Percentiles rank a stretch among this genome's conserved stretches.
Conservation (phyloP, 2,113 vertebrate species). For the Isichthys henryi region DNA sequence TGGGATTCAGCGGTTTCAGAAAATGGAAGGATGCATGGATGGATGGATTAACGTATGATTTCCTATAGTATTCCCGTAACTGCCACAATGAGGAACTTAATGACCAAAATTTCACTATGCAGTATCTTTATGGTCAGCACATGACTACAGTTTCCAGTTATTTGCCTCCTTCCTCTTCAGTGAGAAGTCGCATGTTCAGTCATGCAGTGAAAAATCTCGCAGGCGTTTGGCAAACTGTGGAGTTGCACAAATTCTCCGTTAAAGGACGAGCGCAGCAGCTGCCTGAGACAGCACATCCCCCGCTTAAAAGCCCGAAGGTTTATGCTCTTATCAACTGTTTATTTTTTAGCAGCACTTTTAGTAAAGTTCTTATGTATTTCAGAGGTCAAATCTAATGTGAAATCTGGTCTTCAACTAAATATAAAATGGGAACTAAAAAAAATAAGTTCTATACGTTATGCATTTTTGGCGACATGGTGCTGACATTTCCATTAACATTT, state of each 20-base stretch:
- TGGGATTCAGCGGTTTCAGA: too few relatives aligned
- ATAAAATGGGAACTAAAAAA: neutral
- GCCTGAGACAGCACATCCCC: neutral
- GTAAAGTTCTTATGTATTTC: neutral
- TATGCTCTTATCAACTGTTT: neutral
- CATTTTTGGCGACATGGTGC: neutral
- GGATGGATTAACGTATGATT: neutral
- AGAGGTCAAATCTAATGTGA: neutral
- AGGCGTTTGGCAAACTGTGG: neutral
- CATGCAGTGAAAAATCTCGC: neutral
- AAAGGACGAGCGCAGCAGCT: neutral
- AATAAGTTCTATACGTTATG: neutral
- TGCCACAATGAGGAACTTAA: neutral
- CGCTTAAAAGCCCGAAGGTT: neutral
- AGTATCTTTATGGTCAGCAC: neutral
- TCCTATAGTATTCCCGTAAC: neutral
- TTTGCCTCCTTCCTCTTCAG: neutral
- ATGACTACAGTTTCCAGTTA: neutral
- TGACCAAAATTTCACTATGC: neutral
- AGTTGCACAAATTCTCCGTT: neutral
- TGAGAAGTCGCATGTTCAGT: neutral
- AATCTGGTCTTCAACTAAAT: neutral
- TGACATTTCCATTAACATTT: neutral
- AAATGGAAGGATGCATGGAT: too few relatives aligned
- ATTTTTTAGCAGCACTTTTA: neutral